phyloP scores from a whole-genome alignment of 2,888 invertebrate genomes.

The Germaria angustata region DNA sequence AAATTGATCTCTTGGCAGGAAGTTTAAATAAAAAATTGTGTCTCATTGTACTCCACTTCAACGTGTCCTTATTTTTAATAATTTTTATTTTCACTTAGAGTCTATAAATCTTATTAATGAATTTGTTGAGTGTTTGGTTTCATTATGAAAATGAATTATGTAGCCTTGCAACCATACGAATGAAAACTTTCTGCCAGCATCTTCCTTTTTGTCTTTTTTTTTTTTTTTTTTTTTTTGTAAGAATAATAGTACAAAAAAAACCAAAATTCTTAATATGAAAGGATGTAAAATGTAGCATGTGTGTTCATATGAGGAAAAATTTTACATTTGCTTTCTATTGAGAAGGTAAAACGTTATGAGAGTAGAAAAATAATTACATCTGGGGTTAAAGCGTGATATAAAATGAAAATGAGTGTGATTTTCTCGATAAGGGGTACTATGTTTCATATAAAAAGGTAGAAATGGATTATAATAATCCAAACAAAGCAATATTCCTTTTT shows the following conservation, averaged over 20 bases:
- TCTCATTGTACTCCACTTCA: too few relatives aligned
- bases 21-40: too few relatives aligned
- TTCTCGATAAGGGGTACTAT: not conserved
- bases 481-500: too few relatives aligned
- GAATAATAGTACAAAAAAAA: not conserved
- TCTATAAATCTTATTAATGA: constrained; percentile 69
- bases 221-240: not conserved
- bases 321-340: not conserved
- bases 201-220: too few relatives aligned
- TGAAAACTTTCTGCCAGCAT: not conserved
- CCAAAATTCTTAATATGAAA: constrained; percentile 41
- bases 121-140: constrained; percentile 66
- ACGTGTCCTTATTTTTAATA: too few relatives aligned
- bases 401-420: not conserved
- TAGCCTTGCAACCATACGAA: not conserved
- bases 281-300: constrained; percentile 18
- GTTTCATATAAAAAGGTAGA: too few relatives aligned
- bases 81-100: constrained; percentile 6
- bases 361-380: constrained; percentile 32
- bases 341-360: not conserved
- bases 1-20: too few relatives aligned
- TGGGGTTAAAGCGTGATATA: constrained; percentile 4
- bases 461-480: too few relatives aligned
- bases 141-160: constrained; percentile 57
- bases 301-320: constrained; percentile 18